Evolutionary conservation across 2,113 vertebrate genomes (phyloP).

Genomic region (Capreolus pygargus): DNA sequence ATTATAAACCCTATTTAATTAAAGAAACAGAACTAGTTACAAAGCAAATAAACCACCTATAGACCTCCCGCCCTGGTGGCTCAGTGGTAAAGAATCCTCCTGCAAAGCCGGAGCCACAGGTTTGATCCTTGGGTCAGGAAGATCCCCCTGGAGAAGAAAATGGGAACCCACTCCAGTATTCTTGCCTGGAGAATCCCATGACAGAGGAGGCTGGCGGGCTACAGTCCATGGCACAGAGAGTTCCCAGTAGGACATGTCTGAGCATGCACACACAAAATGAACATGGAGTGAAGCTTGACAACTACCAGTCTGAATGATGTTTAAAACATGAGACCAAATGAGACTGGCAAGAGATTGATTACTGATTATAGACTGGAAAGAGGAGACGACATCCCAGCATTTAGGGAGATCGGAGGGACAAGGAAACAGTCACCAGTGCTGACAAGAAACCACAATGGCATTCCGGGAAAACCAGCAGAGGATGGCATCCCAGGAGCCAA

Average conservation of each 20-base stretch:
- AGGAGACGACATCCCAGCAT: not conserved
- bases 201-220: not conserved
- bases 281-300: fast-evolving
- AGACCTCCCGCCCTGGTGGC: not conserved
- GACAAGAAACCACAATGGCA: not conserved
- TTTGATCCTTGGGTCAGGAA: not conserved
- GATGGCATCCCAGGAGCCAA: not conserved
- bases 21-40: not conserved
- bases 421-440: not conserved
- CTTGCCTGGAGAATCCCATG: not conserved
- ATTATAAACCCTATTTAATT: not conserved
- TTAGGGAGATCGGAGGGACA: not conserved
- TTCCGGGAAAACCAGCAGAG: not conserved
- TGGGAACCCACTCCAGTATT: not conserved
- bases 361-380: not conserved
- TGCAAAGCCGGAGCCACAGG: not conserved
- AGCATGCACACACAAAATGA: not conserved
- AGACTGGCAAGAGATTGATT: not conserved
- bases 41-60: not conserved
- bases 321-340: not conserved
- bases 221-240: not conserved
- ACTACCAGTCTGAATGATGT: not conserved
- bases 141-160: not conserved
- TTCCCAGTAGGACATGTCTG: not conserved
- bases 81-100: not conserved